Conservation (phyloP, 2,113 vertebrate species). For the Pteronura brasiliensis region DNA sequence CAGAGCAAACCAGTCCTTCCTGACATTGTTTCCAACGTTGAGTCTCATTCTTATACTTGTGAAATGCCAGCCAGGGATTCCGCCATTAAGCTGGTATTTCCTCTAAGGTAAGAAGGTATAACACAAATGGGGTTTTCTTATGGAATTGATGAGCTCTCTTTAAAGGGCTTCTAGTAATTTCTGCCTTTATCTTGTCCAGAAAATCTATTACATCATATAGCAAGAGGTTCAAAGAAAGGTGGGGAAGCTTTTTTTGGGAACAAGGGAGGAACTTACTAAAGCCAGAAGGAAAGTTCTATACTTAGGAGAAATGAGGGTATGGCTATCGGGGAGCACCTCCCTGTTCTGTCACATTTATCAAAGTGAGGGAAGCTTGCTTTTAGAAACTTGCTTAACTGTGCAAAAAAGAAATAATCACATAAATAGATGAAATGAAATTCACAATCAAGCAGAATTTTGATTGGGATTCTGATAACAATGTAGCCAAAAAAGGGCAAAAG, state of each 20-base stretch:
- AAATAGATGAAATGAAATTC: background rate
- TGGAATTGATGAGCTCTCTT: background rate
- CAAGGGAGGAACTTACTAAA: background rate
- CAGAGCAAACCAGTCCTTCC: background rate
- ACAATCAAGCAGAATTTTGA: background rate
- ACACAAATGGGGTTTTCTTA: background rate
- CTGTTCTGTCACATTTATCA: background rate
- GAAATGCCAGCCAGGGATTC: background rate
- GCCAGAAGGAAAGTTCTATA: background rate
- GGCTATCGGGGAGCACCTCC: background rate
- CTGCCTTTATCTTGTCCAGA: background rate
- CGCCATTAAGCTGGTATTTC: background rate
- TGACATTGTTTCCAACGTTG: background rate
- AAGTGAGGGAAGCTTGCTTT: background rate
- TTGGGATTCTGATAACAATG: background rate
- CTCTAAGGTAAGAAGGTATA: background rate
- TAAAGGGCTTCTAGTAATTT: background rate
- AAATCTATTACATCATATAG: background rate
- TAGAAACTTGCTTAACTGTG: background rate
- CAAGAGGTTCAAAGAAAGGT: background rate
- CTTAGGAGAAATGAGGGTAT: background rate
- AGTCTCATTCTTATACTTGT: background rate
- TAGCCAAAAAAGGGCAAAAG: background rate
- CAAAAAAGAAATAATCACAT: background rate
- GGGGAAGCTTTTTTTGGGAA: background rate